A percentile compares a stretch with the other conserved stretches of the same genome.
These are phyloP conservation scores for Caloenas nicobarica DNA, from an alignment of 2,113 vertebrate genomes.

Conservation along the genomic window DNA sequence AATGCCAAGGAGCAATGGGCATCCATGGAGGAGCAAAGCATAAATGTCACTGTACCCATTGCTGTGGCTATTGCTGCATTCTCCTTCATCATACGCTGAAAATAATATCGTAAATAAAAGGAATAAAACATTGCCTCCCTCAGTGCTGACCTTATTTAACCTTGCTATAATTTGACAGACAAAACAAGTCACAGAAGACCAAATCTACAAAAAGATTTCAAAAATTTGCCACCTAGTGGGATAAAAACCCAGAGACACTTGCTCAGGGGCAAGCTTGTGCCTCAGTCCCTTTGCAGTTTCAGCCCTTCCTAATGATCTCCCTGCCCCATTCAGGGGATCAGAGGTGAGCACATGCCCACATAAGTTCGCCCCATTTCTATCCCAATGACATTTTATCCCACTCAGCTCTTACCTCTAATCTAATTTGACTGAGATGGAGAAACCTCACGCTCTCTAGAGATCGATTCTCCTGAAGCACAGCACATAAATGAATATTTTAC, in stretches of 20 bases:
- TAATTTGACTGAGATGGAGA: slow-evolving; percentile 38
- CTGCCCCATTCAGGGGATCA: not conserved
- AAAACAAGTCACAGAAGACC: not conserved
- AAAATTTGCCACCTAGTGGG: not conserved
- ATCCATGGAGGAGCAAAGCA: not conserved
- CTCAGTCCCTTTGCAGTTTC: accelerated
- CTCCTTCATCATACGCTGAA: not conserved
- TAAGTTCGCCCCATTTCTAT: accelerated
- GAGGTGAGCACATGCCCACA: not conserved
- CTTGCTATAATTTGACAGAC: not conserved
- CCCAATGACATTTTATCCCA: not conserved
- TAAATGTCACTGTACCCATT: not conserved
- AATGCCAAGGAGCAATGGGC: not conserved
- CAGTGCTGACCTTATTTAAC: not conserved
- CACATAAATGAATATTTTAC: slow-evolving; percentile 57
- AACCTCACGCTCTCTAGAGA: slow-evolving; percentile 28
- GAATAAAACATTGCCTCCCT: not conserved
- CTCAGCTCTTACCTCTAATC: slow-evolving; percentile 6
- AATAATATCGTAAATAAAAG: not conserved
- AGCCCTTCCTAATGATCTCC: not conserved
- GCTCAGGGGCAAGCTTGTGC: accelerated
- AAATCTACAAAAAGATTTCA: not conserved
- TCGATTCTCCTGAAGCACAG: slow-evolving; percentile 10
- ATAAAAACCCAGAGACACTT: not conserved
- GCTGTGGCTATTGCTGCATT: not conserved